A percentile compares a stretch with the other conserved stretches of the same genome.
Conservation (phyloP, 53 echinoderm and acorn worm species). For the Crossaster papposus region DNA sequence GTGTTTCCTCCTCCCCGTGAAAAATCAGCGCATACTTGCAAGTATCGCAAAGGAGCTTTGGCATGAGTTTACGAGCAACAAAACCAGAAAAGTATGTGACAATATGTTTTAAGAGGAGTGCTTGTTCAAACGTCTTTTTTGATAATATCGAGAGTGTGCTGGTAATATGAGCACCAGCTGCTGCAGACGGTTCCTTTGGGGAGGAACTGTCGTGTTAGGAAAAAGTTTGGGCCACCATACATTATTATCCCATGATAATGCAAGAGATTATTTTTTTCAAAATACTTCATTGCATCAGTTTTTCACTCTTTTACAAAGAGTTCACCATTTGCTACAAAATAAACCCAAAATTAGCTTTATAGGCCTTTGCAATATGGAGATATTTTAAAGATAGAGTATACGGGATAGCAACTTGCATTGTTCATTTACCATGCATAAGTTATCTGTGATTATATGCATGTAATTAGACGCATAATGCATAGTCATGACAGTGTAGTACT, state of each 20-base stretch:
- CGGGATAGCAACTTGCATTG: neutral
- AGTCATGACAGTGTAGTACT: neutral
- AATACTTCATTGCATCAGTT: neutral
- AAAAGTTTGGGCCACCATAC: slow-evolving; percentile 11
- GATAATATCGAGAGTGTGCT: too few species aligned
- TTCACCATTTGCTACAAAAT: slow-evolving; percentile 34
- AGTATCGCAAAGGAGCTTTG: too few species aligned
- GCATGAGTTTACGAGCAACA: too few species aligned
- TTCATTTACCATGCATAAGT: neutral
- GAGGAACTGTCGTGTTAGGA: slow-evolving; percentile 12
- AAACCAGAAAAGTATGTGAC: too few species aligned
- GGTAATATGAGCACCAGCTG: neutral
- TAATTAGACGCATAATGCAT: neutral
- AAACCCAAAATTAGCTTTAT: slow-evolving; percentile 31
- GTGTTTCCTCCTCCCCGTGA: too few species aligned
- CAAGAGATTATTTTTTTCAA: slow-evolving; percentile 12
- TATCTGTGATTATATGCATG: neutral
- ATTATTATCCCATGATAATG: slow-evolving; percentile 15
- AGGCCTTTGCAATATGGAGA: slow-evolving; percentile 21
- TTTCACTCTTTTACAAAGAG: slow-evolving; percentile 3
- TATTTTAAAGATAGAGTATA: slow-evolving; percentile 18
- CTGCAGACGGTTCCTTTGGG: slow-evolving; percentile 11
- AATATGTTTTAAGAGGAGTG: too few species aligned
- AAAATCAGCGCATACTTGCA: too few species aligned
- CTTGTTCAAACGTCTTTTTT: too few species aligned